These are phyloP conservation scores for Ctena decussata DNA, from an alignment of 2,888 invertebrate genomes.

Conservation along the genomic window DNA sequence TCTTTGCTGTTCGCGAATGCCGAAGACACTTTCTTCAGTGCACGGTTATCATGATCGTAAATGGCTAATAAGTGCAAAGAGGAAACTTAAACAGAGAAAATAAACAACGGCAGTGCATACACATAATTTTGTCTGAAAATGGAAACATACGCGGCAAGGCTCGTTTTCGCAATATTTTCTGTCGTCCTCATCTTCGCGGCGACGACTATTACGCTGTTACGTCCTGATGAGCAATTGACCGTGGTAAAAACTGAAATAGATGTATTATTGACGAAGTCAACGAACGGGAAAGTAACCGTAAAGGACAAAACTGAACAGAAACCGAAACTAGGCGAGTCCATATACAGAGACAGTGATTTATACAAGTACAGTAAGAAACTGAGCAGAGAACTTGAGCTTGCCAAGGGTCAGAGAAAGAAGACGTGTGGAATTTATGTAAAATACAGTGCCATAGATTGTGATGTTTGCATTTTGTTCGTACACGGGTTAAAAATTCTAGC, in stretches of 20 bases:
- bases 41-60: no score
- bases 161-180: background rate
- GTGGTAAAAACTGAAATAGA: background rate
- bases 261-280: background rate
- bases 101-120: background rate
- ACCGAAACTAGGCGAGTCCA: background rate
- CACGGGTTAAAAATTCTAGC: conserved; percentile 45
- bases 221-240: no score
- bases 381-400: background rate
- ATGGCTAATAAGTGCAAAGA: no score
- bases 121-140: background rate
- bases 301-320: background rate
- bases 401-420: conserved; percentile 24
- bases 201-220: background rate
- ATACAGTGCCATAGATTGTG: conserved; percentile 60
- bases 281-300: background rate
- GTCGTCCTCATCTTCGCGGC: background rate
- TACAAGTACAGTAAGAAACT: background rate
- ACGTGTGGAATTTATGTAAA: background rate
- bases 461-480: conserved; percentile 63
- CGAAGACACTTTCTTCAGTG: no score
- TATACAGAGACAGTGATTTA: background rate
- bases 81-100: no score
- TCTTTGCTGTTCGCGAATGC: no score
- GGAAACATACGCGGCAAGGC: background rate